Evolutionary conservation across 1,140 invertebrate genomes (phyloP), one percentile per base, ranked within the genome.

Genomic region (Chymomyza costata): DNA sequence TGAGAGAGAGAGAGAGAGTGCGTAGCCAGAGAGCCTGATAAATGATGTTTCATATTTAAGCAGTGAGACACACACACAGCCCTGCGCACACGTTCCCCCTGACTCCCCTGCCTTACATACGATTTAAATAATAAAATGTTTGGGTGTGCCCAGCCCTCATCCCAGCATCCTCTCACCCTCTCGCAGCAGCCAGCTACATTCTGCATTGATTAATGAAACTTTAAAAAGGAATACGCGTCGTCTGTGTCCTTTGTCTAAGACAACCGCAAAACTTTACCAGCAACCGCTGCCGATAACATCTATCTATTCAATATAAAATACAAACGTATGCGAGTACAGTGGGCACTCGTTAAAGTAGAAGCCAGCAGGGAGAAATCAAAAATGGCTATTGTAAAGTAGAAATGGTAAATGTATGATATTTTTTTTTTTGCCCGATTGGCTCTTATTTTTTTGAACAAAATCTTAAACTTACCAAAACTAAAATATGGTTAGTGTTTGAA

Each of bases 61-160:
- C 58, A 41, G 51, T n/a, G n/a, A n/a, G n/a, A n/a, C n/a, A n/a
- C n/a, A n/a, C n/a, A n/a, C n/a, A n/a, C n/a, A n/a, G n/a, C n/a
- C n/a, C n/a, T n/a, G n/a, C n/a, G n/a, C n/a, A n/a, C n/a, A n/a
- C n/a, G n/a, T n/a, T n/a, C n/a, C n/a, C n/a, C n/a, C n/a, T n/a
- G n/a, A n/a, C n/a, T n/a, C n/a, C n/a, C n/a, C n/a, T n/a, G n/a
- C n/a, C n/a, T n/a, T n/a, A n/a, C n/a, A 8, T 60, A 66, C 71
- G 78, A 76, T 76, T 76, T 71, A 76, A 76, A 76, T 76, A 76
- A 78, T 76, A 78, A 71, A 78, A 78, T 63, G 62, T 37, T 48
- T n/a, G 45, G 46, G 7, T 15, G 21, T 32, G 13, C 3, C n/a
- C 21, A 6, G 15, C 31, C 10, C 37, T 41, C n/a, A 2, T 25